A percentile compares a stretch with the other conserved stretches of the same genome.
phyloP scores from a whole-genome alignment of 2,113 vertebrate species.

The Orientallactaga bullata region DNA sequence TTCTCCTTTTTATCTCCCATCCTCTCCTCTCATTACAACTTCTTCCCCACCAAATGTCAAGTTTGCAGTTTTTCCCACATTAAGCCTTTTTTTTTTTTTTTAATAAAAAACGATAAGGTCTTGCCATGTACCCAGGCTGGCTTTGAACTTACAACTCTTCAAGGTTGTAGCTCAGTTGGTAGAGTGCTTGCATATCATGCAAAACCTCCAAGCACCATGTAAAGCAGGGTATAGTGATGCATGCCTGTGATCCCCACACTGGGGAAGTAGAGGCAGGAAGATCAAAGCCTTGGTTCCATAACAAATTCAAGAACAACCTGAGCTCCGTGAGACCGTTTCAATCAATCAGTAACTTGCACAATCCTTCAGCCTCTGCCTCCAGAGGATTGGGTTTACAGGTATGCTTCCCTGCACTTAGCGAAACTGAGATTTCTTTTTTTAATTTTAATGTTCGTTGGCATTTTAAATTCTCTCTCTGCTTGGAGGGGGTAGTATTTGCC shows the following conservation, averaged over 20 bases:
- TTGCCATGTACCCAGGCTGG: not conserved
- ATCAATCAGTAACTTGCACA: no score
- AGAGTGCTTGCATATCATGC: no score
- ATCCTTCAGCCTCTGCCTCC: not conserved
- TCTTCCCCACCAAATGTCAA: not conserved
- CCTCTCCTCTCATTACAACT: not conserved
- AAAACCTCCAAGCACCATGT: no score
- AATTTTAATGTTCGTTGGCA: not conserved
- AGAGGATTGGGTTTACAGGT: not conserved
- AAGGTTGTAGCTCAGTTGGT: no score
- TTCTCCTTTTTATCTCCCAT: not conserved
- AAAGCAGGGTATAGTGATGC: no score
- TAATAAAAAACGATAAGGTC: not conserved
- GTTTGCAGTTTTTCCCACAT: constrained; percentile 23
- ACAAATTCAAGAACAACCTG: no score
- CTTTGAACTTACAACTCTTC: not conserved
- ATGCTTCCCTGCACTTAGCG: not conserved
- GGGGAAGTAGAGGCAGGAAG: no score
- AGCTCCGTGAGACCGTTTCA: no score
- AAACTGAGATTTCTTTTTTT: not conserved
- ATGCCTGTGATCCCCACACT: no score
- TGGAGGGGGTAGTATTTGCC: not conserved
- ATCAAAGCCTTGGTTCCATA: no score
- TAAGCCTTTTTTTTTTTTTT: not conserved
- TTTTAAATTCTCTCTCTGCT: not conserved